Evolutionary conservation across 2,888 invertebrate genomes (phyloP).

Genomic region (Machimus rusticus): DNA sequence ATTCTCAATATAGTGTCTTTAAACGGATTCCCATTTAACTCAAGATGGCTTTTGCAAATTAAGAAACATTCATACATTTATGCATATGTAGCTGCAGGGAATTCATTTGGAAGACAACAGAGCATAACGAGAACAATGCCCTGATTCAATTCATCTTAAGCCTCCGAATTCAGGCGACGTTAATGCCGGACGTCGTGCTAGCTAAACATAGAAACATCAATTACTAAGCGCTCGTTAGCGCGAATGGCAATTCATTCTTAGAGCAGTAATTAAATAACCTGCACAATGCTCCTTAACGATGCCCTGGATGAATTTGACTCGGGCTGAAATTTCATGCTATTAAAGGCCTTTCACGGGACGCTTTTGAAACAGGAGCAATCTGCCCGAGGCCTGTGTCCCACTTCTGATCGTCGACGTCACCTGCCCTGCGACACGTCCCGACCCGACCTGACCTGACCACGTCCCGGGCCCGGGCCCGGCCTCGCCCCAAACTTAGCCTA

Average conservation of each 20-base stretch:
- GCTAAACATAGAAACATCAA: neutral
- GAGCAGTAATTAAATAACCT: slow-evolving; percentile 11
- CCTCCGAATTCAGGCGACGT: neutral
- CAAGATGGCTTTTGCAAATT: neutral
- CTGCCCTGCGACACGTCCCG: neutral
- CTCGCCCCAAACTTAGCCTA: neutral
- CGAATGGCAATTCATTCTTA: neutral
- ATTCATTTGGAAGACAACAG: neutral
- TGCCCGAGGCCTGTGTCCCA: neutral
- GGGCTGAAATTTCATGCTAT: neutral
- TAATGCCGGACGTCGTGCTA: neutral
- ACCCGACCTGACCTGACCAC: neutral
- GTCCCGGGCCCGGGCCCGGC: neutral
- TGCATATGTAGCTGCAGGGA: neutral
- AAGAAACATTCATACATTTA: too few relatives aligned
- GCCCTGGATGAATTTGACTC: neutral
- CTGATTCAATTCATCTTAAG: neutral
- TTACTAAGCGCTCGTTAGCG: neutral
- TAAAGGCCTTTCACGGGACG: neutral
- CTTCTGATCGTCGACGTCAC: neutral
- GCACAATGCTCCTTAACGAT: slow-evolving; percentile 11
- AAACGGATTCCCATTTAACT: neutral
- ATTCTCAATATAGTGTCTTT: neutral
- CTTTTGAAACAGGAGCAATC: neutral
- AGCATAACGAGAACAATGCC: neutral